Evolutionary conservation across 1,140 invertebrate genomes (phyloP), one percentile per base, ranked within the genome.

Genomic region (Brachionus sp.): DNA sequence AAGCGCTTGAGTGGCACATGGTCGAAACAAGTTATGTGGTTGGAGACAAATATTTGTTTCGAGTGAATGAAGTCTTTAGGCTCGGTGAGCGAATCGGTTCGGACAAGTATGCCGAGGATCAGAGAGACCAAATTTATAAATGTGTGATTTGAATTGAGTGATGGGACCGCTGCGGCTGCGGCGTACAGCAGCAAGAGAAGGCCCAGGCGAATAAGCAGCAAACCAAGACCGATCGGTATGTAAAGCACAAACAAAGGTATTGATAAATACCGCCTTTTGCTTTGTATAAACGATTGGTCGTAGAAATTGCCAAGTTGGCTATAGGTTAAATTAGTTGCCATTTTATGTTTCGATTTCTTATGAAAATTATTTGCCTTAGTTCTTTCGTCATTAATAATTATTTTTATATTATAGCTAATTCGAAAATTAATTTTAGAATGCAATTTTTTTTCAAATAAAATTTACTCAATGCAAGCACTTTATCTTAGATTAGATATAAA

Each of bases 381-480:
- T 66, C 29, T 12, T 33, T 70, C 33, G n/a, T 70, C 66, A 70
- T 70, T 39, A 70, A 39, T 70, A 39, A 70, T 70, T 70, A 57
- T 57, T 57, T 16, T 5, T 12, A 57, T n/a, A n/a, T 37, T 66
- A 13, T 29, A 66, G 25, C 25, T 33, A 66, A 66, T 33, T 66
- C 64, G 9, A 66, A 66, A 66, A 66, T 33, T 66, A 66, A 66
- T 66, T 66, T 66, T 66, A 66, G 33, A 33, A 33, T 66, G 64
- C 64, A 66, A 66, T 66, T 66, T 66, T 46, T n/a, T n/a, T n/a
- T n/a, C n/a, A n/a, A 46, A 46, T 2, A 1, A 33, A 66, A 35
- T 29, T 33, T 66, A 33, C 12, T 33, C 64, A 66, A 37, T 66
- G 16, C 50, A 57, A 57, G 50, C 50, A 57, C 16, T 57, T n/a